Conservation (phyloP, 2,113 vertebrate genomes). For the Polyodon spathula region DNA sequence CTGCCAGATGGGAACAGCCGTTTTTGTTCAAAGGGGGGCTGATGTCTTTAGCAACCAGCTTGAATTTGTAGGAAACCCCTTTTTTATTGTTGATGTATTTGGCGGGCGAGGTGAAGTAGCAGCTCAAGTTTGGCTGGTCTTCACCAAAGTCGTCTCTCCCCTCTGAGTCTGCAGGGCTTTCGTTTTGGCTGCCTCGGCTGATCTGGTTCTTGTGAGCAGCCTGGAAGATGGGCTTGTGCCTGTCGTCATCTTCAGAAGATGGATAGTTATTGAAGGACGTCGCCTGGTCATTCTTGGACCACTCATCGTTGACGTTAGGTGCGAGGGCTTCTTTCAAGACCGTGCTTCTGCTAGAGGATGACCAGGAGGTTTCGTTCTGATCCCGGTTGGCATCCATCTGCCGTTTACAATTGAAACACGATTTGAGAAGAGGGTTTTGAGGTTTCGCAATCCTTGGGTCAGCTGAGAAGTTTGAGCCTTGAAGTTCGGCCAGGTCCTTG, state of each 20-base stretch:
- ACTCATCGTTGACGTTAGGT: slow-evolving; percentile 52
- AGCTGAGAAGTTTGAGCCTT: slow-evolving; percentile 69
- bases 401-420: slow-evolving; percentile 73
- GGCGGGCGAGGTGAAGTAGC: slow-evolving; percentile 66
- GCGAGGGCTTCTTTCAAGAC: slow-evolving; percentile 57
- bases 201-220: slow-evolving; percentile 58
- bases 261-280: slow-evolving; percentile 77
- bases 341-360: slow-evolving; percentile 72
- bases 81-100: slow-evolving; percentile 67
- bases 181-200: slow-evolving; percentile 47
- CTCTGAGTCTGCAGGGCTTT: slow-evolving; percentile 48
- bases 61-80: slow-evolving; percentile 87
- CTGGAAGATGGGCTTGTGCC: slow-evolving; percentile 59
- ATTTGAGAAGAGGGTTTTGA: slow-evolving; percentile 65
- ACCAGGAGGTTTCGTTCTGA: slow-evolving; percentile 77
- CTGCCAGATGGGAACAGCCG: slow-evolving; percentile 69
- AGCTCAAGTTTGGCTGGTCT: slow-evolving; percentile 58
- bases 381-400: slow-evolving; percentile 57
- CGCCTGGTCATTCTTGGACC: slow-evolving; percentile 71
- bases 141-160: slow-evolving; percentile 39
- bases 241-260: slow-evolving; percentile 82
- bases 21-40: slow-evolving; percentile 64
- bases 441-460: slow-evolving; percentile 60
- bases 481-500: slow-evolving; percentile 90
- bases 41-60: slow-evolving; percentile 70